These are phyloP conservation scores for Bombus difficillimus DNA, from an alignment of 1,140 invertebrate species.

Conservation along the genomic window DNA sequence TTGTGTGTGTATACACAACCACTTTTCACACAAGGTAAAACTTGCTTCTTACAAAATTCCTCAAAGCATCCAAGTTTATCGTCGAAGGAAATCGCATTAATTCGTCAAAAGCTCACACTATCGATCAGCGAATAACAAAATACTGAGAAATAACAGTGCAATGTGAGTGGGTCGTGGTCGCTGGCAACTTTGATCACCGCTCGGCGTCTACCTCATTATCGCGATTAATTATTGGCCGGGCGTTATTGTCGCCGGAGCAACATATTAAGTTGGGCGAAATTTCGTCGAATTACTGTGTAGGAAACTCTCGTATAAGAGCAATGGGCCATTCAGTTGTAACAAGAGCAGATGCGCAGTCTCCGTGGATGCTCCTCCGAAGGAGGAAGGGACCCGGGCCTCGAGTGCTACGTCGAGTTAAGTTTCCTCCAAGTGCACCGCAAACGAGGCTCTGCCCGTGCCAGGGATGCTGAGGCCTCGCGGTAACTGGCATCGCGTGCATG, in stretches of 20 bases:
- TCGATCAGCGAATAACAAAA: no score
- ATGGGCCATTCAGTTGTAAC: conserved; percentile 45
- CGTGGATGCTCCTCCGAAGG: background rate
- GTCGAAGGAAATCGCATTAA: no score
- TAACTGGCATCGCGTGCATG: conserved; percentile 59
- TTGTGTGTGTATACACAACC: no score
- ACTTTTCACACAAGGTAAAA: no score
- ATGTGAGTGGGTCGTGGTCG: no score
- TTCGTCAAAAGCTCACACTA: no score
- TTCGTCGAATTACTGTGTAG: conserved; percentile 8
- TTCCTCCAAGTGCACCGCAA: conserved; percentile 44
- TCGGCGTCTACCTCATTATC: background rate
- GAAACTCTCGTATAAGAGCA: conserved; percentile 42
- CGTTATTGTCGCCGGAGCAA: conserved; percentile 4
- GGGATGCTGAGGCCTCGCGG: conserved; percentile 59
- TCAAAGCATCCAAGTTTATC: no score
- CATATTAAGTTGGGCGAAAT: conserved; percentile 23
- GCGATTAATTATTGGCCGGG: conserved; percentile 15
- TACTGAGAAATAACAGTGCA: no score
- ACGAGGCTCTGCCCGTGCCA: conserved; percentile 55
- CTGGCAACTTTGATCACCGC: background rate
- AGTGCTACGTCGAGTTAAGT: conserved; percentile 45
- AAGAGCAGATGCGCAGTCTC: conserved; percentile 42
- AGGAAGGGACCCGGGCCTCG: background rate
- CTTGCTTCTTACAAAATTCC: no score